Conservation (phyloP, 2,797 vertebrate species). For the Ataeniobius toweri region DNA sequence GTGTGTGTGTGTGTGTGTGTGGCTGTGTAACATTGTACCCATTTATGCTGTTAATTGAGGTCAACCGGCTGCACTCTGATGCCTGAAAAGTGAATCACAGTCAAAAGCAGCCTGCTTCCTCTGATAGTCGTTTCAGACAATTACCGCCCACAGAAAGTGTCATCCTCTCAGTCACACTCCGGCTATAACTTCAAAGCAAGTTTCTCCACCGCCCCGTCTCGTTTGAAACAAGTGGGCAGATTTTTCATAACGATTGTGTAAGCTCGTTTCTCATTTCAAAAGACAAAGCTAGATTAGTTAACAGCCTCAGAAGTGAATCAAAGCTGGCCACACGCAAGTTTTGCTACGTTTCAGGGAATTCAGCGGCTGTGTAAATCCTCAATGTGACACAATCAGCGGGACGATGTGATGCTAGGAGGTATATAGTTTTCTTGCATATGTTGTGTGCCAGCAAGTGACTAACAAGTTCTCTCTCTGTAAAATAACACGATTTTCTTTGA, state of each 20-base stretch:
- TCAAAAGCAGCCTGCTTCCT: slow-evolving; percentile 29
- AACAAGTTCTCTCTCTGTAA: too few relatives aligned
- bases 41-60: slow-evolving; percentile 58
- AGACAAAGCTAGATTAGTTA: slow-evolving; percentile 61
- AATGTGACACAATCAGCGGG: slow-evolving; percentile 9
- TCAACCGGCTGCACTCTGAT: slow-evolving; percentile 44
- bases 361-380: slow-evolving; percentile 40
- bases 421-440: slow-evolving; percentile 27
- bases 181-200: slow-evolving; percentile 45
- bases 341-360: slow-evolving; percentile 31
- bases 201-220: slow-evolving; percentile 12
- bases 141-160: slow-evolving; percentile 44
- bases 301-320: slow-evolving; percentile 33
- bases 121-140: slow-evolving; percentile 47
- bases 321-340: slow-evolving; percentile 37
- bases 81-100: slow-evolving; percentile 49
- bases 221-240: slow-evolving; percentile 45
- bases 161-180: slow-evolving; percentile 38
- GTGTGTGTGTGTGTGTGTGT: neutral
- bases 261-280: slow-evolving; percentile 44
- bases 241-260: slow-evolving; percentile 45
- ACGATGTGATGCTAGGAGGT: slow-evolving; percentile 9
- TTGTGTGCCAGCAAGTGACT: neutral
- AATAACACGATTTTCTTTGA: too few relatives aligned
- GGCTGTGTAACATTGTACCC: slow-evolving; percentile 27